Evolutionary conservation across 2,113 vertebrate genomes (phyloP).

Genomic region (Myiopsitta monachus): DNA sequence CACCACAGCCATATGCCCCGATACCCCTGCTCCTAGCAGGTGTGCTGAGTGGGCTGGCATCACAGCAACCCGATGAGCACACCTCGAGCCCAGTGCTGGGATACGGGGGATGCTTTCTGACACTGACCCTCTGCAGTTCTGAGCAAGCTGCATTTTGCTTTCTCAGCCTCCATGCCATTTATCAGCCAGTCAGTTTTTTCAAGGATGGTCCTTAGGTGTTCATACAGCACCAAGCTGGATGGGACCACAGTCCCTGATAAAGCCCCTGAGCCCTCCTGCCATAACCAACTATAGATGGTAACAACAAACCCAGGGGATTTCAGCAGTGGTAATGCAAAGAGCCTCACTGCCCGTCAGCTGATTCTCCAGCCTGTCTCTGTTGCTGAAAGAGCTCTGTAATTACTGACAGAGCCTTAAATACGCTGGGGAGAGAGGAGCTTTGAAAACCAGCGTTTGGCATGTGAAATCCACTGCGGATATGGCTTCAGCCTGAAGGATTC

Average conservation of each 20-base stretch:
- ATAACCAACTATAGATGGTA: rapidly evolving
- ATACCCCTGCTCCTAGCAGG: background rate
- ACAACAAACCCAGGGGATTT: background rate
- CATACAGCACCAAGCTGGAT: background rate
- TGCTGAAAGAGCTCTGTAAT: background rate
- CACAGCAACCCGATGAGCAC: rapidly evolving
- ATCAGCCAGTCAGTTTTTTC: background rate
- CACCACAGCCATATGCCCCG: rapidly evolving
- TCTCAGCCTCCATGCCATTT: background rate
- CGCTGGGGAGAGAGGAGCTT: background rate
- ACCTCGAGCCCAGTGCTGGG: rapidly evolving
- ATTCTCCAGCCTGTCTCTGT: background rate
- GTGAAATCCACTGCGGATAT: background rate
- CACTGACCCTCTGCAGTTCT: background rate
- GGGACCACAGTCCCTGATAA: background rate
- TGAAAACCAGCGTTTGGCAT: background rate
- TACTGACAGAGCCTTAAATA: background rate
- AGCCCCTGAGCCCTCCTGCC: background rate
- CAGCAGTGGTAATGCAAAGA: background rate
- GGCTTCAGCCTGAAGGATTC: background rate
- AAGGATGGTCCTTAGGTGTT: background rate
- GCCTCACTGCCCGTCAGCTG: background rate
- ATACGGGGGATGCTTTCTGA: background rate
- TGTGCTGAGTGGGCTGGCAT: background rate
- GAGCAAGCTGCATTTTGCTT: background rate